Evolutionary conservation across 1,140 invertebrate genomes (phyloP).

Genomic region (Plutomurus gul): DNA sequence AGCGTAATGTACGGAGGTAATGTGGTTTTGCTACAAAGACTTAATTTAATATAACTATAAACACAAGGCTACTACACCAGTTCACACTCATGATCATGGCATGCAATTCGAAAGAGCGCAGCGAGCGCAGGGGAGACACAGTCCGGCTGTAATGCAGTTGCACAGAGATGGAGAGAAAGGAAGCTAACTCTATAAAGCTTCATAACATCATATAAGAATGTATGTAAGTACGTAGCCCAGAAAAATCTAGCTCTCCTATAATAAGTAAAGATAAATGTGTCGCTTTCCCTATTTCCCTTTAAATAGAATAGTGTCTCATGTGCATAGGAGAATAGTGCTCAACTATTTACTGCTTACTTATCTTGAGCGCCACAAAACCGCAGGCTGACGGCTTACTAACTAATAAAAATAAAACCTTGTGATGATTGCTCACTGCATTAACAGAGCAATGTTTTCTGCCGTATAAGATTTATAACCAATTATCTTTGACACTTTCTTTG

Average conservation of each 20-base stretch:
- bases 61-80: neutral
- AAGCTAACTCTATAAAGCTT: too few relatives aligned
- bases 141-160: too few relatives aligned
- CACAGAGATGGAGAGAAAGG: too few relatives aligned
- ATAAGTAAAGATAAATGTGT: constrained; percentile 11
- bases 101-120: too few relatives aligned
- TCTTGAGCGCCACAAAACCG: neutral
- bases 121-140: too few relatives aligned
- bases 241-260: neutral
- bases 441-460: neutral
- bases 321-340: neutral
- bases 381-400: neutral
- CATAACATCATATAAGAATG: too few relatives aligned
- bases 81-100: too few relatives aligned
- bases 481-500: neutral
- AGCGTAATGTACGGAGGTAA: neutral
- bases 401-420: constrained; percentile 10
- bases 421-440: constrained; percentile 11
- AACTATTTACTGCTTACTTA: neutral
- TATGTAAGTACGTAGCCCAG: neutral
- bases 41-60: constrained; percentile 19
- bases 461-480: neutral
- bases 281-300: constrained; percentile 11
- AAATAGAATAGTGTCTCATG: neutral
- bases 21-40: neutral